phyloP scores from a whole-genome alignment of 1,140 invertebrate species.

The Coelopa frigida region DNA sequence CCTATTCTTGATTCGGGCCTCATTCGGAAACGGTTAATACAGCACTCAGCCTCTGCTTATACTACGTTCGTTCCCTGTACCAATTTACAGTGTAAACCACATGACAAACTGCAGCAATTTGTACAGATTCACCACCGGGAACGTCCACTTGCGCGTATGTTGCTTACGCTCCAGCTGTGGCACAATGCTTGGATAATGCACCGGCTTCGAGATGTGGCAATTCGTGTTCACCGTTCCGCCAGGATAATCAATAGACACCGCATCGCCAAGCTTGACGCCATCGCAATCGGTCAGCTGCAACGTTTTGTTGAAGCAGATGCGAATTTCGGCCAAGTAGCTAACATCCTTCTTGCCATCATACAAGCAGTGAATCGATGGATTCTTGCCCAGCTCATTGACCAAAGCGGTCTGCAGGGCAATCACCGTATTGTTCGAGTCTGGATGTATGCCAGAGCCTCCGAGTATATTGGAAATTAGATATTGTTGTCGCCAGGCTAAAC shows the following conservation, averaged over 20 bases:
- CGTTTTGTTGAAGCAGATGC: slow-evolving; percentile 60
- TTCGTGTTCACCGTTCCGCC: slow-evolving; percentile 49
- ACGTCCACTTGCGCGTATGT: slow-evolving; percentile 29
- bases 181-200: slow-evolving; percentile 52
- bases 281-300: slow-evolving; percentile 55
- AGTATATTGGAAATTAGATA: slow-evolving; percentile 61
- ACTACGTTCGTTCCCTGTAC: background rate
- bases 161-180: slow-evolving; percentile 22
- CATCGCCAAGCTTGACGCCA: slow-evolving; percentile 35
- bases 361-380: slow-evolving; percentile 57
- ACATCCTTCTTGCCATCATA: slow-evolving; percentile 50
- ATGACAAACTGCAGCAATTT: slow-evolving; percentile 49
- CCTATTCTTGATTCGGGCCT: background rate
- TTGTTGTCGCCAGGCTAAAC: slow-evolving; percentile 54
- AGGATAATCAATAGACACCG: slow-evolving; percentile 26
- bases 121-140: slow-evolving; percentile 48
- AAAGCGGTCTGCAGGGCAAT: slow-evolving; percentile 54
- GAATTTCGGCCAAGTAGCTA: slow-evolving; percentile 55
- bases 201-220: slow-evolving; percentile 48
- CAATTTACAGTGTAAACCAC: slow-evolving; percentile 50
- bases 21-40: background rate
- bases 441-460: slow-evolving; percentile 50
- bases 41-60: background rate
- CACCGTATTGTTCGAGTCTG: slow-evolving; percentile 52
- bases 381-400: slow-evolving; percentile 48